Evolutionary conservation across 2,113 vertebrate species (phyloP), one percentile per base, ranked within the genome.

Genomic region (Dipodomys spectabilis): DNA sequence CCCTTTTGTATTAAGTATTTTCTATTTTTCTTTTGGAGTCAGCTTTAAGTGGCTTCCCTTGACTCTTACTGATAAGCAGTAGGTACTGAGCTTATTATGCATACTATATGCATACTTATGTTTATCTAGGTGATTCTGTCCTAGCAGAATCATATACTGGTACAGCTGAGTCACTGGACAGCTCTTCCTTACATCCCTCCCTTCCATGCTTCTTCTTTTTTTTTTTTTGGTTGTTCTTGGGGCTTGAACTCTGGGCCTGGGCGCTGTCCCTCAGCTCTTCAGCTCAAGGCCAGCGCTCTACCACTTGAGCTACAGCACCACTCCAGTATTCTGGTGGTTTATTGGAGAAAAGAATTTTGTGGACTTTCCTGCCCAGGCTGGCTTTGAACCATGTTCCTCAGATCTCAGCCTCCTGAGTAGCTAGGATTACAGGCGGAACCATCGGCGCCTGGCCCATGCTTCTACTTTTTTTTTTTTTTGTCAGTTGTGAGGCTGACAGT

Each of bases 1-100:
- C 23, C 15, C 12, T 8, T 82, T 67, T 85, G 72, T 62, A 90
- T 20, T 74, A 80, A 62, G 72, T 5, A 25, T 74, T 81, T 72
- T 94, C 65, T 71, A 19, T 74, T 74, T 73, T 90, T 35, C 53
- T 92, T 95, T 84, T 60, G 87, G 57, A 11, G 2, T 77, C 57
- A 95, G 35, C 27, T 93, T 93, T 79, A 74, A 91, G 60, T 72
- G 45, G 32, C 72, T 49, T 68, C 28, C 57, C 80, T 90, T 90
- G 74, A 49, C 68, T 89, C 44, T 19, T 92, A 72, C 30, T 81
- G 27, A 20, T 62, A 30, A 77, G 19, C 11, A 60, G 27, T 16
- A 80, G 22, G 81, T 65, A 73, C 12, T n/a, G 49, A 85, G 7
- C 64, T 90, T 83, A 78, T 28, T 83, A 73, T 28, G 13, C 7